These are phyloP conservation scores for Peromyscus nudipes DNA, from an alignment of 2,797 vertebrate genomes.

Conservation along the genomic window DNA sequence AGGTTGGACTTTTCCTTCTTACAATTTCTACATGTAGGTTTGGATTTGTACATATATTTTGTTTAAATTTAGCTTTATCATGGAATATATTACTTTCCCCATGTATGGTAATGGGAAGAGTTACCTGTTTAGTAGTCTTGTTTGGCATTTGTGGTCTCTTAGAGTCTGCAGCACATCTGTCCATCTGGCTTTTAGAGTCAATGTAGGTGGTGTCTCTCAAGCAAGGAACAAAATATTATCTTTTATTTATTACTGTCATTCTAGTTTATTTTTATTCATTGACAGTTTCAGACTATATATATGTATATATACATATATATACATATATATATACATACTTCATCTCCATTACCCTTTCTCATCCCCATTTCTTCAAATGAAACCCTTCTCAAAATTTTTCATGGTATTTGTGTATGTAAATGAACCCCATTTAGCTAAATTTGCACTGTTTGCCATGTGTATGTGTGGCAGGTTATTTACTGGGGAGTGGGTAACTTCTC, in stretches of 20 bases:
- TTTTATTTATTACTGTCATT: background rate
- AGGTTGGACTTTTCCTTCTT: too few relatives aligned
- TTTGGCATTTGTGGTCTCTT: too few relatives aligned
- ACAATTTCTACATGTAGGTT: too few relatives aligned
- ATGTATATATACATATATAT: too few relatives aligned
- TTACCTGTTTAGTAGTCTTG: too few relatives aligned
- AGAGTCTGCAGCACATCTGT: too few relatives aligned
- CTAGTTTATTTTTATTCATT: background rate
- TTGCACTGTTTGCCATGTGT: background rate
- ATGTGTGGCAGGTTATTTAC: background rate
- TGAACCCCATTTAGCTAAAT: background rate
- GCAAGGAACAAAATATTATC: background rate
- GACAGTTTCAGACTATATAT: too few relatives aligned
- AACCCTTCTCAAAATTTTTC: background rate
- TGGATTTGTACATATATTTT: too few relatives aligned
- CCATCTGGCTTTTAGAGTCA: background rate
- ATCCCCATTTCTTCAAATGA: background rate
- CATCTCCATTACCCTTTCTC: background rate
- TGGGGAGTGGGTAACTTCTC: background rate
- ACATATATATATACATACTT: background rate
- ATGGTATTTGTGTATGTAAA: background rate
- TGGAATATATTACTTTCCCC: too few relatives aligned
- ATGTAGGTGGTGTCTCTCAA: background rate
- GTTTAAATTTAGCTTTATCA: too few relatives aligned
- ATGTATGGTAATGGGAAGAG: too few relatives aligned